These are phyloP conservation scores for Cathartes aura DNA, from an alignment of 2,113 vertebrate genomes.

Conservation along the genomic window DNA sequence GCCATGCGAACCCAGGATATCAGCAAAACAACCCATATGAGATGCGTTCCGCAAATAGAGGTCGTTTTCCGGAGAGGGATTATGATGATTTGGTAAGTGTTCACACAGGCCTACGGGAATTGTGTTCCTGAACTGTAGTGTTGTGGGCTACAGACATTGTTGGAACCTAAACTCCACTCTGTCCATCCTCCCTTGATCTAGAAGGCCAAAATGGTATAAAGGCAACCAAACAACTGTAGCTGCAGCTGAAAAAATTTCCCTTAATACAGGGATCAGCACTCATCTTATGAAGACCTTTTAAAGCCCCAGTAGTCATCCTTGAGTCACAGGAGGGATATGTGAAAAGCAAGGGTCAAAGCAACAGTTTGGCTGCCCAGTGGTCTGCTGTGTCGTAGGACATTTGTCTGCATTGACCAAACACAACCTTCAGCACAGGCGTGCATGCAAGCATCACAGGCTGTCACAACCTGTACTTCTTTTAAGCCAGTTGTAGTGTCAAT, in stretches of 20 bases:
- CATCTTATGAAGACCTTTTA: neutral
- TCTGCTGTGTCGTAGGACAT: neutral
- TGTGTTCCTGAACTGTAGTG: neutral
- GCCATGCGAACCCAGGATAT: neutral
- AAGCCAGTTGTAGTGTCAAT: neutral
- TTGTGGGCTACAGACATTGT: neutral
- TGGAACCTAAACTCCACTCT: neutral
- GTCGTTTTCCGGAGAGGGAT: neutral
- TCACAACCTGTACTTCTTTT: neutral
- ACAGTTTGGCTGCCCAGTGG: neutral
- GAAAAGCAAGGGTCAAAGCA: neutral
- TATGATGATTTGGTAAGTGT: constrained; percentile 39
- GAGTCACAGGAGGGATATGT: neutral
- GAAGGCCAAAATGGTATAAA: neutral
- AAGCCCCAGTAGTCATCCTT: neutral
- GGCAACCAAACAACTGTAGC: neutral
- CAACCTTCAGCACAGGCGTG: neutral
- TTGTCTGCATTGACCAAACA: neutral
- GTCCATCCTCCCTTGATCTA: neutral
- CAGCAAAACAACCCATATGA: constrained; percentile 16
- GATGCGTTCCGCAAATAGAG: neutral
- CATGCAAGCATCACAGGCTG: neutral
- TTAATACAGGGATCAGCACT: neutral
- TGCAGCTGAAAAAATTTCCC: neutral
- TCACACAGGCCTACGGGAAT: neutral